Conservation (phyloP, 2,113 vertebrate genomes). For the Poicephalus meyeri region DNA sequence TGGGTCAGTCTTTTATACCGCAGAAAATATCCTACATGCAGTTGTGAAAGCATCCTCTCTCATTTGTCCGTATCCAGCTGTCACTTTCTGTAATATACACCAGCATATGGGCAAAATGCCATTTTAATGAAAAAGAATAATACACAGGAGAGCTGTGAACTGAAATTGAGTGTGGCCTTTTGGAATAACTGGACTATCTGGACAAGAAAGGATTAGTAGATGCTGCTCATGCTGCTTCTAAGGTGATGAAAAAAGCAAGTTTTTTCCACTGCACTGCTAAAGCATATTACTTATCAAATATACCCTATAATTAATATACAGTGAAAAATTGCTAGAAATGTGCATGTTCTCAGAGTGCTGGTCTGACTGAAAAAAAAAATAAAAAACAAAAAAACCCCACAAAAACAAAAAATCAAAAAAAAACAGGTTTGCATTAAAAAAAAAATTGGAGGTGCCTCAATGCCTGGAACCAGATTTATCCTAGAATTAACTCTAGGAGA, state of each 20-base stretch:
- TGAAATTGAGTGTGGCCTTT: neutral
- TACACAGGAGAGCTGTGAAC: neutral
- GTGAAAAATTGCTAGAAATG: neutral
- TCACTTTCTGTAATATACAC: neutral
- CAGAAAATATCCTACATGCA: neutral
- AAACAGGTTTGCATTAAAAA: neutral
- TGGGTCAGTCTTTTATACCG: neutral
- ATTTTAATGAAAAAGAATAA: neutral
- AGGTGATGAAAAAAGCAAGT: neutral
- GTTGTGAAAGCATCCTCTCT: neutral
- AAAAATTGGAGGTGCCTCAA: neutral
- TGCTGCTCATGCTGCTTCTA: neutral
- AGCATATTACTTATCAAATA: neutral
- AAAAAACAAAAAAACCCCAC: neutral
- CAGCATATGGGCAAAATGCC: neutral
- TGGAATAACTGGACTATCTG: slow-evolving; percentile 10
- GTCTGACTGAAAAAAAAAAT: neutral
- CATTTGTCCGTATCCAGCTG: neutral
- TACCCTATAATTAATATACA: neutral
- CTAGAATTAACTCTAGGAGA: neutral
- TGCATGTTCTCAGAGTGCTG: neutral
- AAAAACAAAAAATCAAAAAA: neutral
- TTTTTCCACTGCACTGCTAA: neutral
- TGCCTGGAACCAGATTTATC: neutral
- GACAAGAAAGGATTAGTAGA: neutral